Evolutionary conservation across 92 coral and sea anemone species (phyloP).

Genomic region (Porites rus): DNA sequence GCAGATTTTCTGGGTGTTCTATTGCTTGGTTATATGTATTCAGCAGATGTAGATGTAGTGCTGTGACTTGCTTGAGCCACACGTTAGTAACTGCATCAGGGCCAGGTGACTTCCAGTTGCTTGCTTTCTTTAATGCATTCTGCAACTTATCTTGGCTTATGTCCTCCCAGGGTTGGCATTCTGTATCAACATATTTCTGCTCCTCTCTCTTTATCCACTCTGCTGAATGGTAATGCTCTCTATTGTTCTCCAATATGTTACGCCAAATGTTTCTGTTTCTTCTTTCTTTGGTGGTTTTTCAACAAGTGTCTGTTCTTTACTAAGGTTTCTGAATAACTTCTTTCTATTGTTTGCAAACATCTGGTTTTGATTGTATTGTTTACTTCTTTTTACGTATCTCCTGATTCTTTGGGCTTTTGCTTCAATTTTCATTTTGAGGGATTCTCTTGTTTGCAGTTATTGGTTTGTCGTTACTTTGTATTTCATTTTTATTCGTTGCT

Average conservation of each 20-base stretch:
- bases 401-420: constrained; percentile 39
- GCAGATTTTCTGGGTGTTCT: constrained; percentile 27
- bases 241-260: no score
- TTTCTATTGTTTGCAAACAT: no score
- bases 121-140: constrained; percentile 15
- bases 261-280: no score
- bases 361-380: no score
- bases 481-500: constrained; percentile 6
- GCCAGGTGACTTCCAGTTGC: constrained; percentile 14
- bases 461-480: constrained; percentile 23
- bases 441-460: neutral
- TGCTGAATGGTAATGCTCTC: no score
- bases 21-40: constrained; percentile 22
- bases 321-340: no score
- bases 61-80: neutral
- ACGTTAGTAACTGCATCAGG: constrained; percentile 21
- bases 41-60: constrained; percentile 12
- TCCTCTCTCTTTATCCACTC: no score
- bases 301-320: no score
- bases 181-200: no score
- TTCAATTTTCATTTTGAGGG: constrained; percentile 20
- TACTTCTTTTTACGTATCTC: neutral
- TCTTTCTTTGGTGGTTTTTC: no score
- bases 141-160: neutral
- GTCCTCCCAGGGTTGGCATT: no score